phyloP scores from a whole-genome alignment of 2,113 vertebrate genomes.

The Lamprotornis superbus region DNA sequence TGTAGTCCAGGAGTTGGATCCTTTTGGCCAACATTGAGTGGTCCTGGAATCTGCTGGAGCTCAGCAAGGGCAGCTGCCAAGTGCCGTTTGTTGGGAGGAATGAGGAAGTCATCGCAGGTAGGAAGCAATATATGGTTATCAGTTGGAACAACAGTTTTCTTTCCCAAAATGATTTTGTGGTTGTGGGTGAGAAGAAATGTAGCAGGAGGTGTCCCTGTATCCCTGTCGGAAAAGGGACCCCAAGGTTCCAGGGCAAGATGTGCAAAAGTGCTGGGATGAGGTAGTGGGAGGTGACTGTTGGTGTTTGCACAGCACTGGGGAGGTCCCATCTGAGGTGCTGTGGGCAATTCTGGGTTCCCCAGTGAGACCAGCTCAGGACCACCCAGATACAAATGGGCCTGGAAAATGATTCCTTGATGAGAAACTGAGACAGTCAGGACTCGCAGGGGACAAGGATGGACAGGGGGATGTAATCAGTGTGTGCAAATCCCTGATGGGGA shows the following conservation, averaged over 20 bases:
- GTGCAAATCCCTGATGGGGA: too few relatives aligned
- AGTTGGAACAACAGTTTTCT: background rate
- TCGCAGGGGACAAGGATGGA: too few relatives aligned
- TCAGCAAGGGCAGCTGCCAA: background rate
- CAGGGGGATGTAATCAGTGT: background rate
- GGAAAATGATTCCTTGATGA: too few relatives aligned
- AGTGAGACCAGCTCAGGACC: background rate
- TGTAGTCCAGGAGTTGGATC: background rate
- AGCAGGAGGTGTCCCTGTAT: too few relatives aligned
- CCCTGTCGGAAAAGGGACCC: too few relatives aligned
- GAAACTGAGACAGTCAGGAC: too few relatives aligned
- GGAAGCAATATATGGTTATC: too few relatives aligned
- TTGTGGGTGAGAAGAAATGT: background rate
- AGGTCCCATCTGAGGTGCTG: too few relatives aligned
- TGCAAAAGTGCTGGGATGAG: too few relatives aligned
- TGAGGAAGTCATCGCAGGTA: background rate
- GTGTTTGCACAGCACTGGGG: too few relatives aligned
- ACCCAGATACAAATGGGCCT: background rate
- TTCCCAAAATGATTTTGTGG: background rate
- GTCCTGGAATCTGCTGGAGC: background rate
- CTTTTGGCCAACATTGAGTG: background rate
- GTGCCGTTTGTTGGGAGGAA: too few relatives aligned
- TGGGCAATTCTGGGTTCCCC: background rate
- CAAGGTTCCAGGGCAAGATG: accelerated
- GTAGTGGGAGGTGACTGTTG: background rate